A percentile compares a stretch with the other conserved stretches of the same genome.
Evolutionary conservation across 2,113 vertebrate genomes (phyloP).

Genomic region (Crypturellus undulatus): DNA sequence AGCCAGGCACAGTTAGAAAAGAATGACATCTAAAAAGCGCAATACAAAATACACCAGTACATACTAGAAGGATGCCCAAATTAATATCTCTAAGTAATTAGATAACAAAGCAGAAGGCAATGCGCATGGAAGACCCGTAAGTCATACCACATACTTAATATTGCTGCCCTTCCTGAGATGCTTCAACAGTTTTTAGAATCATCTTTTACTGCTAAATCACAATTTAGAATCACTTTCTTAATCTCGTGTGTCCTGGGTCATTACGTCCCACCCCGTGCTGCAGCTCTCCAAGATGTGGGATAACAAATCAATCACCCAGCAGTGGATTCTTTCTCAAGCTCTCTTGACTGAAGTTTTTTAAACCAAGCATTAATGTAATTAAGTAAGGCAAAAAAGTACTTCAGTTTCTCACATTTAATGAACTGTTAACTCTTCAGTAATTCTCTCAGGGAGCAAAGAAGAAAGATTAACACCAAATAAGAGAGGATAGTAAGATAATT

Average conservation of each 20-base stretch:
- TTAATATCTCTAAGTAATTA: not conserved
- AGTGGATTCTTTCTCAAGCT: not conserved
- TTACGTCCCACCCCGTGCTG: fast-evolving
- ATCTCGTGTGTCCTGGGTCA: too few relatives aligned
- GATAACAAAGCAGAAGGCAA: not conserved
- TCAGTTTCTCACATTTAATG: not conserved
- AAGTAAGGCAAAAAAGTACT: not conserved
- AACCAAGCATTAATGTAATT: not conserved
- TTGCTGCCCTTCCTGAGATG: not conserved
- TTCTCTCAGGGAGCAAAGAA: not conserved
- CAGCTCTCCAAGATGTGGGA: fast-evolving
- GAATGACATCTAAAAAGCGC: not conserved
- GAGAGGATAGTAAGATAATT: not conserved
- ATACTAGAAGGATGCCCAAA: not conserved
- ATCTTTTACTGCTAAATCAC: not conserved
- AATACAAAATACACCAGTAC: fast-evolving
- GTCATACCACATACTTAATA: not conserved
- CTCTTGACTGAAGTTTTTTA: not conserved
- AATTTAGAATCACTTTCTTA: not conserved
- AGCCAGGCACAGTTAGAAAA: not conserved
- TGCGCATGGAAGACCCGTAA: not conserved
- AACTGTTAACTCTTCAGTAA: not conserved
- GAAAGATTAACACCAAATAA: not conserved
- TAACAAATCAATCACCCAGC: not conserved
- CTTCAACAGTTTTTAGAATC: not conserved